Evolutionary conservation across 2,113 vertebrate genomes (phyloP).

Genomic region (Sardina pilchardus): DNA sequence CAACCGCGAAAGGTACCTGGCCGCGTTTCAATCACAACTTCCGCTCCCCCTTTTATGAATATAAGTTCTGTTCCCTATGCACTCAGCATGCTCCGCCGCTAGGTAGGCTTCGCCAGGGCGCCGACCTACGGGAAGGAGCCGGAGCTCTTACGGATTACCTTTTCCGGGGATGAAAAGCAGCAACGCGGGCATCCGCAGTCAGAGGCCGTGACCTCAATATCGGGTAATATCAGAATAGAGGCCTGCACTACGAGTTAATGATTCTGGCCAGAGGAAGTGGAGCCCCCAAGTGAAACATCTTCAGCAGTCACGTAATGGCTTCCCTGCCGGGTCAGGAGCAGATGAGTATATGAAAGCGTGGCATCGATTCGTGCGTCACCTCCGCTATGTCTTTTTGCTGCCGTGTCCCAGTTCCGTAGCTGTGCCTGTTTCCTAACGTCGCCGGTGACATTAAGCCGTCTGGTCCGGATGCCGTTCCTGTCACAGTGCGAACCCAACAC

Average conservation of each 20-base stretch:
- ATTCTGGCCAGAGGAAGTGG: neutral
- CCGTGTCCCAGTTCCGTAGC: too few relatives aligned
- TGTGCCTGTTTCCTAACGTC: too few relatives aligned
- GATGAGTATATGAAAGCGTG: too few relatives aligned
- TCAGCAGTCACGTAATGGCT: neutral
- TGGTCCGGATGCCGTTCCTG: too few relatives aligned
- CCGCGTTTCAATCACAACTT: constrained; percentile 8
- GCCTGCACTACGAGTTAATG: neutral
- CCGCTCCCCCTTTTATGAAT: neutral
- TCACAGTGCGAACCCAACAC: too few relatives aligned
- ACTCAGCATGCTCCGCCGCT: neutral
- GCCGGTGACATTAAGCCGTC: too few relatives aligned
- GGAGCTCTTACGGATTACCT: neutral
- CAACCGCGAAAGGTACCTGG: neutral
- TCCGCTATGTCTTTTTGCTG: too few relatives aligned
- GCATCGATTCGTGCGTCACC: too few relatives aligned
- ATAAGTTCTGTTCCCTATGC: neutral
- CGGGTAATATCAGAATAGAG: neutral
- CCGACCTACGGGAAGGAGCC: neutral
- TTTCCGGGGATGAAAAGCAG: neutral
- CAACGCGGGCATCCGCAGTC: neutral
- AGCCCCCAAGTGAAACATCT: neutral
- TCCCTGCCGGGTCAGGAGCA: neutral
- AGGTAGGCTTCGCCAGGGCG: neutral
- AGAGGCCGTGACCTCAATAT: neutral